Base-by-base conservation (phyloP, 2,888 invertebrate species). In the Drosophila engyochracea region DNA sequence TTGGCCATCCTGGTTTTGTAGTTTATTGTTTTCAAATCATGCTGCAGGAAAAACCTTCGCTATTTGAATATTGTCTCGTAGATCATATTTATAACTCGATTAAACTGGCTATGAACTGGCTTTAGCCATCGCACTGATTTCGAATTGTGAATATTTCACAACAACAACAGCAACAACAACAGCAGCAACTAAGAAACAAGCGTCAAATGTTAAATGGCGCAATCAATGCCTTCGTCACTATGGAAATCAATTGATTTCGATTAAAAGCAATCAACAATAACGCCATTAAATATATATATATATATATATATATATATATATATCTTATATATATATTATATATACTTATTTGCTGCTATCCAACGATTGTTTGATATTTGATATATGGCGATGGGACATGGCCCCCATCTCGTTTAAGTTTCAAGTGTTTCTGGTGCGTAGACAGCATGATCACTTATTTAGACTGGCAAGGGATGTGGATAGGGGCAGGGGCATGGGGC, bases 191-290 rank as follows among this genome's bases (percentile, higher is more conserved):
- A 12, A 33, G 58, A 37, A 63, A 52, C 19, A n/a, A 39, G 30
- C 61, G 28, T 35, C 30, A 41, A 55, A 64, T 47, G 79, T 60
- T 67, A 51, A 60, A 70, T 76, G 68, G 66, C 68, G 58, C 89
- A 86, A 89, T 86, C 85, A 89, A 80, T 82, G 85, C 83, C 55
- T 79, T 86, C 87, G 87, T 87, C 89, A 86, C 89, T 83, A 70
- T 73, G 83, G 37, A 79, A 83, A 85, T 57, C 86, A 89, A 89
- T 89, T 89, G 90, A 83, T 65, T 80, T 90, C 79, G 77, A 89
- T 89, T 89, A 72, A 90, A 84, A 74, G 58, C 89, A 89, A 89
- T 89, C 82, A 81, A 76, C 72, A 82, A 71, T 75, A 81, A 82
- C 80, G 83, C 82, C 85, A 83, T 81, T 81, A 79, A 73, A 67